A percentile compares a stretch with the other conserved stretches of the same genome.
phyloP scores from a whole-genome alignment of 1,140 invertebrate species.

The Lucilia sericata region DNA sequence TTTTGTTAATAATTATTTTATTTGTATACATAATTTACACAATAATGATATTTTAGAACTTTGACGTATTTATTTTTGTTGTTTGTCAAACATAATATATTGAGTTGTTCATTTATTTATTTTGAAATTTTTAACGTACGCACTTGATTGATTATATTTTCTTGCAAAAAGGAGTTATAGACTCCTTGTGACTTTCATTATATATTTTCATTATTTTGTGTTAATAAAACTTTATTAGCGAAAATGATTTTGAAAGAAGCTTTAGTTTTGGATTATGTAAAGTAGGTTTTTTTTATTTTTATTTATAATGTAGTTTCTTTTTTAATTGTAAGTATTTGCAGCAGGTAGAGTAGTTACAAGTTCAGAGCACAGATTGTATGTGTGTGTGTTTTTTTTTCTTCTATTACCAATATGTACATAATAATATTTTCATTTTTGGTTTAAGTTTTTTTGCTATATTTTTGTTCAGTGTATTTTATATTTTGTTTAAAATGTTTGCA shows the following conservation, averaged over 20 bases:
- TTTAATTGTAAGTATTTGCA: not conserved
- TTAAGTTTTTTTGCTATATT: no score
- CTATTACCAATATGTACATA: no score
- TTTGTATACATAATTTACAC: constrained; percentile 29
- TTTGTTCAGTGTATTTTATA: no score
- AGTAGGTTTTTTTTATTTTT: no score
- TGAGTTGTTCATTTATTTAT: not conserved
- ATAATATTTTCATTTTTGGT: no score
- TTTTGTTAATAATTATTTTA: not conserved
- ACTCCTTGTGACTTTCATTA: no score
- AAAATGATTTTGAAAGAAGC: not conserved
- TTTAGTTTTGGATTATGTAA: not conserved
- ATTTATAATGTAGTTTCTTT: not conserved
- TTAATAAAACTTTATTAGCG: not conserved
- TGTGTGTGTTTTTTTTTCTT: not conserved
- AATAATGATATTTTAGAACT: constrained; percentile 4
- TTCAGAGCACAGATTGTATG: not conserved
- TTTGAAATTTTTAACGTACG: not conserved
- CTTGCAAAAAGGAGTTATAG: no score
- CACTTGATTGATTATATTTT: not conserved
- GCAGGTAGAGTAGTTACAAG: not conserved
- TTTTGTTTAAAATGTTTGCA: no score
- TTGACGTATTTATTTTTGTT: not conserved
- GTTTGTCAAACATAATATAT: not conserved
- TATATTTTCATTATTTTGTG: not conserved